Evolutionary conservation across 2,888 invertebrate species (phyloP), one percentile per base, ranked within the genome.

Genomic region (Nipponacmea schrenckii): DNA sequence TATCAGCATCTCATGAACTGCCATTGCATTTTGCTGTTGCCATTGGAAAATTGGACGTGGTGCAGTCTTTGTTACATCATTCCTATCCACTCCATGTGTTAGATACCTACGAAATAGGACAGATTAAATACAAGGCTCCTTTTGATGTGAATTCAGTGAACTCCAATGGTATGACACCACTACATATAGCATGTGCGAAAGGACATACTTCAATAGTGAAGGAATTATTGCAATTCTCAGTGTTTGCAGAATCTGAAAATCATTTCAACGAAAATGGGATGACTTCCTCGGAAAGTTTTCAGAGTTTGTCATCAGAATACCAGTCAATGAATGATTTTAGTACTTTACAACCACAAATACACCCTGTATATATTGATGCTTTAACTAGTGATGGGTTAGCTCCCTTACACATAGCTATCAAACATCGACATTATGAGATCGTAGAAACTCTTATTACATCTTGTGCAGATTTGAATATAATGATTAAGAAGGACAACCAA

Each of bases 11-110:
- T 88, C 93, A 94, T 82, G 96, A 96, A 95, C 90, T 96, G 75
- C 97, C 97, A 0, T 91, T 97, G 27, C 98, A 98, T 90, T 96
- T 96, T 10, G 96, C 96, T 62, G 94, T 94, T 76, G 95, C 96
- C 84, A 95, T 95, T 83, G 96, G 96, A 0, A 96, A 96, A 88
- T 91, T 93, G 39, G 86, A 92, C 15, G 90, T 96, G 46, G 92
- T 97, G 71, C 93, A 95, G 71, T 89, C 94, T 69, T 91, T 98
- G 15, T 92, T 98, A 15, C 86, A 88, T 64, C 94, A 93, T 87
- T 91, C 93, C 0, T 98, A 97, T 90, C 96, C 97, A 0, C 91
- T 92, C 45, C 90, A 92, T 81, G 88, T 93, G 83, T 91, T 92
- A 75, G 92, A 79, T 69, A 77, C 83, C 74, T 89, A 93, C 71